A percentile compares a stretch with the other conserved stretches of the same genome.
Conservation (phyloP, 2,797 vertebrate genomes). For the Oophaga sylvatica region DNA sequence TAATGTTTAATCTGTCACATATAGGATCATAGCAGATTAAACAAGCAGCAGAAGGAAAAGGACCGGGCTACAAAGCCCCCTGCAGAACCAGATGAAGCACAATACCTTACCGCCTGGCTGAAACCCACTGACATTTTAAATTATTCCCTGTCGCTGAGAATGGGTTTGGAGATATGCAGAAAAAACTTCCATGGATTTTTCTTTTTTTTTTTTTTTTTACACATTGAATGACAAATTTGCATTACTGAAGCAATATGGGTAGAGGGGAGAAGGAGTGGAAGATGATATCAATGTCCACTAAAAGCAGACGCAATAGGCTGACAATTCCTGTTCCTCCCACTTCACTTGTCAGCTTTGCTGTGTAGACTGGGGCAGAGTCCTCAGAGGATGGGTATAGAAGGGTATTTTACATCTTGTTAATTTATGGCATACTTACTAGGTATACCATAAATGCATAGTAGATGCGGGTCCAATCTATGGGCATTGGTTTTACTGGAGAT, state of each 20-base stretch:
- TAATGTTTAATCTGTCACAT: not conserved
- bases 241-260: too few relatives aligned
- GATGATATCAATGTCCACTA: not conserved
- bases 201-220: too few relatives aligned
- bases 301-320: not conserved
- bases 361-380: not conserved
- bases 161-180: not conserved
- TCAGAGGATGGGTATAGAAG: not conserved
- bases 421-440: too few relatives aligned
- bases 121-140: not conserved
- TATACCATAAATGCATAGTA: too few relatives aligned
- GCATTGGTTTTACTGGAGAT: too few relatives aligned
- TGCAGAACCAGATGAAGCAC: not conserved
- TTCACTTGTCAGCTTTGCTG: not conserved
- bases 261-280: too few relatives aligned
- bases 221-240: too few relatives aligned
- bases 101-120: not conserved
- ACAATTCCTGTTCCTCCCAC: not conserved
- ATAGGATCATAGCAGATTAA: conserved; percentile 17
- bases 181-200: too few relatives aligned
- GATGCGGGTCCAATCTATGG: too few relatives aligned
- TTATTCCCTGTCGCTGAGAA: not conserved
- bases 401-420: not conserved
- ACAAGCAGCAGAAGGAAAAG: not conserved
- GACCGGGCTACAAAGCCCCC: not conserved